These are phyloP conservation scores for Eulemur coronatus DNA, from an alignment of 2,797 vertebrate species.

Conservation along the genomic window DNA sequence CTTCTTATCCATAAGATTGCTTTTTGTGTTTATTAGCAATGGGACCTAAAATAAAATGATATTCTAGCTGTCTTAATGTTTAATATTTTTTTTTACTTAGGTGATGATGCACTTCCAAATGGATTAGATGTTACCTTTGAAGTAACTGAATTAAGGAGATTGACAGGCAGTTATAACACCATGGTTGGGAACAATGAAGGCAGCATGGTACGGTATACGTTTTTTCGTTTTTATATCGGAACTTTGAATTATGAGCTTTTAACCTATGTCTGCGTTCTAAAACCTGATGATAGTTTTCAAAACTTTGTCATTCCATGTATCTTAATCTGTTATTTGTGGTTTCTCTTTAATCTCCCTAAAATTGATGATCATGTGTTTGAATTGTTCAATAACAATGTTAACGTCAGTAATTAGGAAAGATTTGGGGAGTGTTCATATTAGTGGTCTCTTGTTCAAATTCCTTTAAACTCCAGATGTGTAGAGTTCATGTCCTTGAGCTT, in stretches of 20 bases:
- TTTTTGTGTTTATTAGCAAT: background rate
- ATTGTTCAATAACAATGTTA: rapidly evolving
- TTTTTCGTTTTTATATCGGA: rapidly evolving
- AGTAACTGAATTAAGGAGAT: slow-evolving; percentile 92
- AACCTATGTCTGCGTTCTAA: rapidly evolving
- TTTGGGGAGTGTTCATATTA: background rate
- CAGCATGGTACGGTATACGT: slow-evolving; percentile 91
- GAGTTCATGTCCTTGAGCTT: background rate
- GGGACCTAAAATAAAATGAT: rapidly evolving
- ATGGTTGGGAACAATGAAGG: slow-evolving; percentile 99
- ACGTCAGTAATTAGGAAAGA: rapidly evolving
- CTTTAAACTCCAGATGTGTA: background rate
- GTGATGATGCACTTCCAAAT: slow-evolving; percentile 93
- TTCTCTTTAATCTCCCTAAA: background rate
- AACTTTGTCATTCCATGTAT: rapidly evolving
- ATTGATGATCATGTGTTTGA: rapidly evolving
- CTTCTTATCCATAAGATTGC: too few species aligned
- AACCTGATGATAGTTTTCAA: rapidly evolving
- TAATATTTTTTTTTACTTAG: slow-evolving; percentile 76
- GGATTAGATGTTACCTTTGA: slow-evolving; percentile 97
- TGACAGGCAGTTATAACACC: slow-evolving; percentile 98
- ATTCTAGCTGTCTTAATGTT: rapidly evolving
- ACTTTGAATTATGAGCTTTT: rapidly evolving
- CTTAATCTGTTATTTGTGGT: rapidly evolving
- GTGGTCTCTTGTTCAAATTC: background rate